These are phyloP conservation scores for Micronycteris hirsuta DNA, from an alignment of 2,113 vertebrate genomes.

Conservation along the genomic window DNA sequence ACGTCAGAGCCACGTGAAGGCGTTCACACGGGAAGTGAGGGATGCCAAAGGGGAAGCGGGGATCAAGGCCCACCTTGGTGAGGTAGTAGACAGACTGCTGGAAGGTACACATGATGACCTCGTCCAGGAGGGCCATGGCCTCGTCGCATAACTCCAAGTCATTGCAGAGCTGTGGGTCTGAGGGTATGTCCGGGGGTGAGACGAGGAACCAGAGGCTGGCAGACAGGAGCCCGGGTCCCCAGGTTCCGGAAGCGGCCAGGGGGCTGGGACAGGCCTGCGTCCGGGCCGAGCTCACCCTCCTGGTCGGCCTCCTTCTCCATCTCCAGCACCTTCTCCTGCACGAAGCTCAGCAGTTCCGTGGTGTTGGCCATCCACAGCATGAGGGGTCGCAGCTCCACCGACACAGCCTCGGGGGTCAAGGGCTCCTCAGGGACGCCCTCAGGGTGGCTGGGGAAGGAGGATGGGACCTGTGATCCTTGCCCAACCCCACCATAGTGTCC, in stretches of 20 bases:
- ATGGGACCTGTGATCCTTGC: background rate
- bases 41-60: background rate
- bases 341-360: conserved; percentile 92
- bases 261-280: background rate
- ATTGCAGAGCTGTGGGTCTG: conserved; percentile 85
- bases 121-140: conserved; percentile 92
- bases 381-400: conserved; percentile 89
- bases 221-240: background rate
- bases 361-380: conserved; percentile 98
- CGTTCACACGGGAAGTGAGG: background rate
- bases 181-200: conserved; percentile 53
- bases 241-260: background rate
- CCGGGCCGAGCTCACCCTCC: conserved; percentile 84
- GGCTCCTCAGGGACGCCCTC: conserved; percentile 73
- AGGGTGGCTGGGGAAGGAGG: conserved; percentile 75
- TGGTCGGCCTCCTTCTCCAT: conserved; percentile 94
- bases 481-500: background rate
- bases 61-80: conserved; percentile 85
- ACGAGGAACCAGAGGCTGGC: background rate
- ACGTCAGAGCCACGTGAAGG: background rate
- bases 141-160: conserved; percentile 94
- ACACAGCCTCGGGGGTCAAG: conserved; percentile 86
- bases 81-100: conserved; percentile 96
- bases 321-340: conserved; percentile 90
- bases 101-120: conserved; percentile 96